These are phyloP conservation scores for Pseudolaguvia tuberculata DNA, from an alignment of 2,113 vertebrate genomes.

Conservation along the genomic window DNA sequence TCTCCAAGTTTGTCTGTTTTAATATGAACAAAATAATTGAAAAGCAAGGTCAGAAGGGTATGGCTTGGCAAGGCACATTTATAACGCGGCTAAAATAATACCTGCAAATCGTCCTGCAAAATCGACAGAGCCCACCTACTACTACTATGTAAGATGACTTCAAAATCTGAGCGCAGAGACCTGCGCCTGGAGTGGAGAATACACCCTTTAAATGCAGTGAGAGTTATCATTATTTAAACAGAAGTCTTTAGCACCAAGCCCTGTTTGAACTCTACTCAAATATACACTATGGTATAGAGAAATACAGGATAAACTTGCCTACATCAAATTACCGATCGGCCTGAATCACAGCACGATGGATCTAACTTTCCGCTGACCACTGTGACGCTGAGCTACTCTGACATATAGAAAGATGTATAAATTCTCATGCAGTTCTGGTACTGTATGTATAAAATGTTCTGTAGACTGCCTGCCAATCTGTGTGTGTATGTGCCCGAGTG, in stretches of 20 bases:
- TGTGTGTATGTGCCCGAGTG: background rate
- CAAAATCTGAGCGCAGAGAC: background rate
- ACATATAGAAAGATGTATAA: conserved; percentile 4
- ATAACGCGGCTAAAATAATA: conserved; percentile 18
- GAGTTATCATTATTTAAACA: conserved; percentile 37
- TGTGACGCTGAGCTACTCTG: conserved; percentile 14
- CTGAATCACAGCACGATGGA: background rate
- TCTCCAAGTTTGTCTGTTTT: conserved; percentile 11
- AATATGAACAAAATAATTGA: conserved; percentile 25
- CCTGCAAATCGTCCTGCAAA: background rate
- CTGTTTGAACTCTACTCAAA: conserved; percentile 2
- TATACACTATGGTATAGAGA: conserved; percentile 4
- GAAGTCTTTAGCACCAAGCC: conserved; percentile 17
- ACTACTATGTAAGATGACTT: background rate
- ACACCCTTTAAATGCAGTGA: background rate
- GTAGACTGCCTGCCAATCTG: conserved; percentile 15
- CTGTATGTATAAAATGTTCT: conserved; percentile 9
- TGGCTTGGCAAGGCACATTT: background rate
- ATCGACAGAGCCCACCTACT: conserved; percentile 1
- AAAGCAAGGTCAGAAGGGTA: conserved; percentile 29
- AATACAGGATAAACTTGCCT: background rate
- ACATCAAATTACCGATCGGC: conserved; percentile 14
- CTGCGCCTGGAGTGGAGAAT: background rate
- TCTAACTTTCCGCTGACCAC: background rate
- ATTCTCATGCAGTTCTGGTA: conserved; percentile 21